phyloP scores from a whole-genome alignment of 2,797 vertebrate species.

The Calcarius lapponicus region DNA sequence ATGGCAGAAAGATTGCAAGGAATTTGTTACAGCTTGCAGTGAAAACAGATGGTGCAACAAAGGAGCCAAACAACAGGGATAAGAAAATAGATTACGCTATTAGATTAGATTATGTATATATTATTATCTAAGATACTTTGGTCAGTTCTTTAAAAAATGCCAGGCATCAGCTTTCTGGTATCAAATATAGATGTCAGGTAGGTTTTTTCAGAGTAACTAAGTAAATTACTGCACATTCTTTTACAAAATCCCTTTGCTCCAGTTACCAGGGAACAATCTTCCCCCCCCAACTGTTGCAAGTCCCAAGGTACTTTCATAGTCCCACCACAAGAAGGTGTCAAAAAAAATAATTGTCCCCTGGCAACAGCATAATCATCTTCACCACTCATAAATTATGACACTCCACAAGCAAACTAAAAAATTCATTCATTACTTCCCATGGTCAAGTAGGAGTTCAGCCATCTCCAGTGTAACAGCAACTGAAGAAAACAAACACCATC shows the following conservation, averaged over 20 bases:
- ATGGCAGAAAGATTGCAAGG: neutral
- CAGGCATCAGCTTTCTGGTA: neutral
- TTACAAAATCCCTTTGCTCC: neutral
- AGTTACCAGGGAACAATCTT: neutral
- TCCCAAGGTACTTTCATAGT: neutral
- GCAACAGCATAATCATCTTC: neutral
- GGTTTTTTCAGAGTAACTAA: neutral
- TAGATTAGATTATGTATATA: neutral
- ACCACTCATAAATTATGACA: neutral
- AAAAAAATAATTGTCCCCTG: neutral
- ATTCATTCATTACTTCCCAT: neutral
- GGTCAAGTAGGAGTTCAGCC: neutral
- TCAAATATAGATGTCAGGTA: neutral
- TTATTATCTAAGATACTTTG: neutral
- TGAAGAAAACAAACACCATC: neutral
- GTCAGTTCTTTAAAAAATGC: neutral
- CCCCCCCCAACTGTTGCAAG: neutral
- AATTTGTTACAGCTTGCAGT: neutral
- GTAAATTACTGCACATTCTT: neutral
- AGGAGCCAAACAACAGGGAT: neutral
- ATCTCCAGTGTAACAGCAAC: neutral
- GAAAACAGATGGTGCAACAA: slow-evolving; percentile 12
- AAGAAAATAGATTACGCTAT: neutral
- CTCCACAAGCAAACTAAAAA: neutral
- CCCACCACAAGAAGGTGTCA: neutral